Base-by-base conservation (phyloP, 2,797 vertebrate genomes). In the Sphenodon punctatus region DNA sequence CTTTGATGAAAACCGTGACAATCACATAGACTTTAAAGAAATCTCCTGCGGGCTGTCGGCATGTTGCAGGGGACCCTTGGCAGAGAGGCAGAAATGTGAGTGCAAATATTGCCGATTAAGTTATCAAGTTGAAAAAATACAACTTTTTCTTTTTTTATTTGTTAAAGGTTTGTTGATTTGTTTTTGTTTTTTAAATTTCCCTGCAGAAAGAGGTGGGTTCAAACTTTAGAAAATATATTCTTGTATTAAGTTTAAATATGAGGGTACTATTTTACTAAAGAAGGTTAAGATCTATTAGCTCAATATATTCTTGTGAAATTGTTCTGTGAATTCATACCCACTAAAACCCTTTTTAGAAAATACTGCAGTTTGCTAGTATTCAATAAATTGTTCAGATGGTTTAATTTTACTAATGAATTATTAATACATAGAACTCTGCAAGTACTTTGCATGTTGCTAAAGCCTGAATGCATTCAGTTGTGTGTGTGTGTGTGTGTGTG, bases 1-100 rank as follows among this genome's bases (percentile, higher is more conserved):
- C 89, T 99, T 99, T 90, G 99, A 99, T 95, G 99, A 99, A 96
- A 99, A 99, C 92, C 96, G 98, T 94, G 99, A 99, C 96, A 99
- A 99, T 98, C 99, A 99, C 95, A 99, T 99, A 88, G 99, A 99
- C 95, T 99, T 99, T 94, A 99, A 99, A 93, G 99, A 99, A 95
- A 99, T 99, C 93, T 99, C 98, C 10, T 99, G 99, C 88, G 99
- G 99, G 20, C 97, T 99, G 34, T 99, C 99, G 23, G 99, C 99
- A 3, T 99, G 99, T 95, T 99, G 99, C 93, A 96, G 99, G 75
- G 99, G 99, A 66, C 99, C 99, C 23, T 78, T 99, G 53, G 99
- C 99, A 76, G 99, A 99, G 89, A 97, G 99, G 85, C 99, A 99
- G 92, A 99, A 99, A 95, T 99, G 99, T 99, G 96, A 98, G 97